Conservation (phyloP, 2,113 vertebrate species). For the Prunella himalayana region DNA sequence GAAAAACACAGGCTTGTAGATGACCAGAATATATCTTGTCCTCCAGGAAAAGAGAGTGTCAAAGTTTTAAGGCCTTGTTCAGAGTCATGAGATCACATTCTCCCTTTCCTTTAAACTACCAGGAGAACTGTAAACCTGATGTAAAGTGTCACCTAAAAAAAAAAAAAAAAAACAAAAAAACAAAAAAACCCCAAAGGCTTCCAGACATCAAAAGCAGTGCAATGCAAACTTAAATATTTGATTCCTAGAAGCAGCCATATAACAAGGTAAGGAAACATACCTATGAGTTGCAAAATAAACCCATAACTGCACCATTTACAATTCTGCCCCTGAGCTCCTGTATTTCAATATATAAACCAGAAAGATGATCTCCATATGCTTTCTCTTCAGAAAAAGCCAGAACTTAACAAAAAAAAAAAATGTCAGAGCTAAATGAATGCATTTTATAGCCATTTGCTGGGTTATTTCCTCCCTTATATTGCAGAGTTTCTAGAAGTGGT, state of each 20-base stretch:
- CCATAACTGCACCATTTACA: not conserved
- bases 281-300: not conserved
- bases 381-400: not conserved
- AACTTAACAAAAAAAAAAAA: not conserved
- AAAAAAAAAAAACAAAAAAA: not conserved
- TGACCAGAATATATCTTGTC: conserved; percentile 22
- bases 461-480: not conserved
- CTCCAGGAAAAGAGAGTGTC: not conserved
- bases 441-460: not conserved
- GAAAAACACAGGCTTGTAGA: not conserved
- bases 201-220: not conserved
- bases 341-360: conserved; percentile 11
- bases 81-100: not conserved
- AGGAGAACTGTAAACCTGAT: conserved; percentile 29
- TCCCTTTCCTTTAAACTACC: conserved; percentile 1
- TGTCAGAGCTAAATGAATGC: not conserved
- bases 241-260: not conserved
- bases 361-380: conserved; percentile 6
- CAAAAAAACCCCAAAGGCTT: not conserved
- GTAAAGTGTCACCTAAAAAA: not conserved
- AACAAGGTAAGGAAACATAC: not conserved
- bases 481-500: not conserved
- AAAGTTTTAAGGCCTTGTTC: conserved; percentile 6
- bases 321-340: not conserved
- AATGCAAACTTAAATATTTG: conserved; percentile 20